Evolutionary conservation across 2,113 vertebrate genomes (phyloP), one percentile per base, ranked within the genome.

Genomic region (Osmerus mordax): DNA sequence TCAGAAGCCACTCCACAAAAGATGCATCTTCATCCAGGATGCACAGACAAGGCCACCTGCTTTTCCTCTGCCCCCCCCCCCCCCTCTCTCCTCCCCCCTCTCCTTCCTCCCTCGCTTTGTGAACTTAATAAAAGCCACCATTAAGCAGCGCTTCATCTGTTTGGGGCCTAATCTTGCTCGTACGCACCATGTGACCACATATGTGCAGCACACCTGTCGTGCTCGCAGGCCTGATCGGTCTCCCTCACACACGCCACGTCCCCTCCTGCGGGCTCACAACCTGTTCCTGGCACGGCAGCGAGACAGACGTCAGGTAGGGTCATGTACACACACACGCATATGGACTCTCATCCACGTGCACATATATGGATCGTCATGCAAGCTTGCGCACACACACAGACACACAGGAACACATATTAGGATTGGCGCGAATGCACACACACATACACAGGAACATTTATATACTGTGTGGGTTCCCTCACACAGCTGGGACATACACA

Each of bases 101-200:
- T 15, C 55, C 77, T 72, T 25, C 51, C 28, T 9, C 15, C 28
- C 62, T 32, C 3, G 84, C 85, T 86, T 86, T 87, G 85, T 89
- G 87, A 91, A 89, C 87, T 88, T 89, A 90, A 90, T 88, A 86
- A 87, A 91, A 90, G 86, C 87, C 84, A 83, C 87, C 87, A 90
- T 90, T 91, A 88, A 90, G 84, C 84, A 90, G 87, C 69, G 80
- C 84, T 89, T 87, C 85, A 87, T 89, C 87, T 89, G 89, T 89
- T 90, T 88, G 87, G 81, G 82, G 79, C 81, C 79, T 88, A 87
- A 89, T 88, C 82, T 89, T 84, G 84, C 86, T 86, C 78, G 84
- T 84, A 85, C 84, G 84, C 87, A 84, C 87, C 88, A 88, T 88
- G 89, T 89, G 88, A 89, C 85, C 86, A 81, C 89, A 88, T 89